phyloP scores from a whole-genome alignment of 2,113 vertebrate genomes.

The Rana temporaria region DNA sequence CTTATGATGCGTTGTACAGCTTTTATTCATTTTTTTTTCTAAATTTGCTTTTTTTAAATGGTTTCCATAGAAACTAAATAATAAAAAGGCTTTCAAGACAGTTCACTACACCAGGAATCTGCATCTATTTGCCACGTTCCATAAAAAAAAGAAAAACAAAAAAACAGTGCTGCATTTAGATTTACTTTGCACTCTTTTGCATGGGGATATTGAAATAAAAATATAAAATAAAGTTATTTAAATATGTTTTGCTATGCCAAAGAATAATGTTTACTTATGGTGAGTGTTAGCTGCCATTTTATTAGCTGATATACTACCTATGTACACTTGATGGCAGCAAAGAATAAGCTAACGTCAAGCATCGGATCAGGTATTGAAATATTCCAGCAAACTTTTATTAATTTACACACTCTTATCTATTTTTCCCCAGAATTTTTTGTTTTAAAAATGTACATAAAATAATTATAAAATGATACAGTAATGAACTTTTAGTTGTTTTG shows the following conservation, averaged over 20 bases:
- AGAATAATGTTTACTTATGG: slow-evolving; percentile 8
- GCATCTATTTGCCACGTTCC: slow-evolving; percentile 25
- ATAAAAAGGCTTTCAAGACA: slow-evolving; percentile 46
- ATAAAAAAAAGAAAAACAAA: too few species aligned
- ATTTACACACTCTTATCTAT: slow-evolving; percentile 54
- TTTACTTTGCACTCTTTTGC: slow-evolving; percentile 32
- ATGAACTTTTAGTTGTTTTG: slow-evolving; percentile 46
- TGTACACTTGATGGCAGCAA: slow-evolving; percentile 76
- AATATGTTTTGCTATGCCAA: slow-evolving; percentile 41
- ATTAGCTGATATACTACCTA: background rate
- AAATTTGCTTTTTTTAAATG: slow-evolving; percentile 55
- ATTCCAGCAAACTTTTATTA: slow-evolving; percentile 41
- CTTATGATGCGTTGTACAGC: slow-evolving; percentile 33
- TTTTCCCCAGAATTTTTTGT: slow-evolving; percentile 55
- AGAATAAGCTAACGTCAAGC: slow-evolving; percentile 63
- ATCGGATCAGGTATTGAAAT: background rate
- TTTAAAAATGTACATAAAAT: background rate
- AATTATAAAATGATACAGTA: slow-evolving; percentile 33
- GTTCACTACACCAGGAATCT: slow-evolving; percentile 41
- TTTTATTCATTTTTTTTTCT: slow-evolving; percentile 46
- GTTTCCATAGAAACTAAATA: slow-evolving; percentile 58
- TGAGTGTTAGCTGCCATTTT: background rate
- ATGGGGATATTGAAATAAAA: slow-evolving; percentile 10
- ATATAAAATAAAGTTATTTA: slow-evolving; percentile 16
- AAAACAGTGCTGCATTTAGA: slow-evolving; percentile 31